A percentile compares a stretch with the other conserved stretches of the same genome.
phyloP scores from a whole-genome alignment of 2,797 vertebrate species.

The Gobionotothen gibberifrons region DNA sequence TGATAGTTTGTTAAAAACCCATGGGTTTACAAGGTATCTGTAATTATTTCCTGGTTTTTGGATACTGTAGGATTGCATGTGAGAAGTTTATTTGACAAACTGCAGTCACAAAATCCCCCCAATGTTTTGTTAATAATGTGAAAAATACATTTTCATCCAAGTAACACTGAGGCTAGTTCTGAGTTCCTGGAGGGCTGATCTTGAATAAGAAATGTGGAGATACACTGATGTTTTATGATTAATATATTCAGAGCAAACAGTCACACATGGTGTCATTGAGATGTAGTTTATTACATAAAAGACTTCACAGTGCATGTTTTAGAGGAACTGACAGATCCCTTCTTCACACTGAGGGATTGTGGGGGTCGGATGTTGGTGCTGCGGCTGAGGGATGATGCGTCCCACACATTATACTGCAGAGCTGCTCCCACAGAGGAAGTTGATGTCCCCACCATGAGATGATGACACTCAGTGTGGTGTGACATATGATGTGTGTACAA shows the following conservation, averaged over 20 bases:
- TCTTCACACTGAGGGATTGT: constrained; percentile 65
- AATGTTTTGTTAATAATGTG: constrained; percentile 10
- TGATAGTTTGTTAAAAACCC: constrained; percentile 10
- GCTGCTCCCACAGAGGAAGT: constrained; percentile 61
- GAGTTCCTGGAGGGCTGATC: constrained; percentile 14
- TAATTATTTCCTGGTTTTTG: constrained; percentile 21
- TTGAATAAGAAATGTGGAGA: background rate
- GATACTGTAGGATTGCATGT: background rate
- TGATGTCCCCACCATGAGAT: constrained; percentile 61
- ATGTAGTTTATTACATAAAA: constrained; percentile 44
- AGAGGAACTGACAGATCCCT: constrained; percentile 68
- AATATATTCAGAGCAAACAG: constrained; percentile 37
- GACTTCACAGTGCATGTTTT: constrained; percentile 38
- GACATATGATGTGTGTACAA: constrained; percentile 76
- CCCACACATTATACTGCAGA: constrained; percentile 65
- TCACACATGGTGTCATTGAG: constrained; percentile 23
- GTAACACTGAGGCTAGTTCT: background rate
- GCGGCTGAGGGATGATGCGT: constrained; percentile 69
- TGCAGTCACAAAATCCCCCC: constrained; percentile 9
- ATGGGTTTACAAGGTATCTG: background rate
- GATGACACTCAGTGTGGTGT: constrained; percentile 65
- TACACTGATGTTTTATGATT: constrained; percentile 5
- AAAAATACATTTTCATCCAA: constrained; percentile 14
- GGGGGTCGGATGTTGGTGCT: constrained; percentile 52
- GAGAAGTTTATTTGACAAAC: constrained; percentile 2